Evolutionary conservation across 2,113 vertebrate species (phyloP).

Genomic region (Alethe diademata): DNA sequence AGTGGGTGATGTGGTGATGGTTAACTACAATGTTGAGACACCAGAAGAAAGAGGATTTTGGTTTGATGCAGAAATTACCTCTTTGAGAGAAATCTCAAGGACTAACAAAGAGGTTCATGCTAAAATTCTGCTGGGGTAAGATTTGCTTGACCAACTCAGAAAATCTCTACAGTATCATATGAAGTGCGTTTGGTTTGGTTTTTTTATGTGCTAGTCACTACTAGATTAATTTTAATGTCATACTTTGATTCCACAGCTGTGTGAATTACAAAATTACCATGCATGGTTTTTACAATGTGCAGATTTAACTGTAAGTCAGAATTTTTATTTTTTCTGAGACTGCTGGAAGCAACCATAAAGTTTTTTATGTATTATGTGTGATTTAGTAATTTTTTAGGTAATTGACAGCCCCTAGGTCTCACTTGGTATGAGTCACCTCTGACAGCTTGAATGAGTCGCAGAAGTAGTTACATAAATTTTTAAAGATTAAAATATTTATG

Average conservation of each 20-base stretch:
- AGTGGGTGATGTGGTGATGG: conserved; percentile 88
- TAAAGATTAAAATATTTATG: background rate
- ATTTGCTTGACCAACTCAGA: conserved; percentile 51
- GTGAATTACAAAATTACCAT: background rate
- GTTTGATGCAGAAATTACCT: conserved; percentile 92
- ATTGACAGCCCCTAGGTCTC: background rate
- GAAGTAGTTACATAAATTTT: background rate
- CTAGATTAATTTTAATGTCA: background rate
- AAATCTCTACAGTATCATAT: background rate
- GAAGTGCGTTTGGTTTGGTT: background rate
- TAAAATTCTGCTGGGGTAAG: conserved; percentile 95
- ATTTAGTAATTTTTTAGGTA: background rate
- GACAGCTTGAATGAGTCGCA: background rate
- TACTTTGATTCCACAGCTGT: background rate
- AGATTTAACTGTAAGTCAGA: background rate
- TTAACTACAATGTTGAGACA: conserved; percentile 95
- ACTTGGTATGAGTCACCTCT: background rate
- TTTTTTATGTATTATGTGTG: background rate
- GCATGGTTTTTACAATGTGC: background rate
- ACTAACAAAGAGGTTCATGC: conserved; percentile 94
- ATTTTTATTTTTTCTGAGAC: background rate
- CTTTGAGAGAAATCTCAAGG: conserved; percentile 88
- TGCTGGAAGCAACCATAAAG: background rate
- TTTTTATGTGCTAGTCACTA: background rate
- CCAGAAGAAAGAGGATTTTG: conserved; percentile 96